These are phyloP conservation scores for Stomorhina lunata DNA, from an alignment of 2,888 invertebrate species.

Conservation along the genomic window DNA sequence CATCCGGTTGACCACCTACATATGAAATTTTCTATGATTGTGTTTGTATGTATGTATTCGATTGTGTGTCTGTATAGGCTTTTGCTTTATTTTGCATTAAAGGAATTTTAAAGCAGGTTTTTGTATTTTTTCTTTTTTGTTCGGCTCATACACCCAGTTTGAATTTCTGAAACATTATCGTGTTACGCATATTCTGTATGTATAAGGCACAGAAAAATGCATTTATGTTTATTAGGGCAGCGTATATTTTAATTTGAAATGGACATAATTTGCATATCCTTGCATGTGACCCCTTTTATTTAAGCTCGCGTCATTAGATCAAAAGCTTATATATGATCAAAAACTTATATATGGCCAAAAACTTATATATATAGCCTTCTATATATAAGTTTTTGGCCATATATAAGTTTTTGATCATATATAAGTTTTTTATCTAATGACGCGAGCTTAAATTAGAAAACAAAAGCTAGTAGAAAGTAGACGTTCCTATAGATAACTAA, in stretches of 20 bases:
- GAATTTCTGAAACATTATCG: not conserved
- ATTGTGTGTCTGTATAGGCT: not conserved
- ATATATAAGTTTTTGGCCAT: too few relatives aligned
- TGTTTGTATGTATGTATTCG: not conserved
- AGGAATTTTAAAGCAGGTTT: conserved; percentile 35
- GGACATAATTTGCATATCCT: too few relatives aligned
- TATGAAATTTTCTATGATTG: conserved; percentile 14
- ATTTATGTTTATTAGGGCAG: conserved; percentile 3
- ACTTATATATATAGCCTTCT: too few relatives aligned
- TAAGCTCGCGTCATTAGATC: too few relatives aligned
- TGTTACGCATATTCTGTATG: conserved; percentile 33
- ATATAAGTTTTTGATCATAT: too few relatives aligned
- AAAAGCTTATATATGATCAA: too few relatives aligned
- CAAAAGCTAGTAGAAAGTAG: too few relatives aligned
- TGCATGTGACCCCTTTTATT: too few relatives aligned
- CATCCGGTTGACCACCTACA: conserved; percentile 61
- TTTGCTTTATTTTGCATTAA: conserved; percentile 30
- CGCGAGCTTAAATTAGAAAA: too few relatives aligned
- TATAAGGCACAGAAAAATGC: not conserved
- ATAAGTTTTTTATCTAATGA: too few relatives aligned
- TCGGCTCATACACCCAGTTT: conserved; percentile 2
- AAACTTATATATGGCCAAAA: too few relatives aligned
- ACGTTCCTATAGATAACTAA: too few relatives aligned
- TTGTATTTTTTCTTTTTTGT: conserved; percentile 21
- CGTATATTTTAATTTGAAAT: not conserved